Base-by-base conservation (phyloP, 2,888 invertebrate genomes). In the Coleophora deauratella region DNA sequence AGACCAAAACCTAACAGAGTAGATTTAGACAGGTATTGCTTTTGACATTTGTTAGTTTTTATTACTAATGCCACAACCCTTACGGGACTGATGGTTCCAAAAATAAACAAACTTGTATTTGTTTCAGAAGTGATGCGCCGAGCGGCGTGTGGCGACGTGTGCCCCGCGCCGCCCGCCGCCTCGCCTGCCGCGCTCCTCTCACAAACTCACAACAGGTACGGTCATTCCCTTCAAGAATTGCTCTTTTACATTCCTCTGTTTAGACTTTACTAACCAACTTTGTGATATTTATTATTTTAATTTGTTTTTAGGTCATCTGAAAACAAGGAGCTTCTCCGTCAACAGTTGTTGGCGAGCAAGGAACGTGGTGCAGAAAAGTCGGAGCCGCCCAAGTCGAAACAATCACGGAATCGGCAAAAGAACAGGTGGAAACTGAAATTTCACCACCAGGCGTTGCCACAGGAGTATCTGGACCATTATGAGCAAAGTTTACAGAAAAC, bases 391-490 rank as follows among this genome's bases (percentile, higher is more conserved):
- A 75, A 75, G 45, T 66, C 62, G 38, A 81, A 80, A 52, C 77
- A 68, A 51, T 62, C 65, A 28, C 68, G 86, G 31, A 78, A 62
- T 56, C 77, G 90, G n/a, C 86, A 90, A 61, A 89, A 89, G 69
- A 90, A 91, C 35, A 78, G 91, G 54, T 89, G 92, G 87, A 93
- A 93, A 68, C 81, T 93, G 38, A 91, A 93, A 64, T 93, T 93
- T 66, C 93, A 93, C 58, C 93, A 93, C 64, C 93, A 93, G 66
- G 93, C 93, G 0, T 66, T 93, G 41, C 93, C 93, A 0, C 90
- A 92, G 11, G 93, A 93, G 64, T 93, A 93, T 62, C 86, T 93
- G 40, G 92, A 92, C 57, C 93, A 93, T 62, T 93, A 93, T 79
- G 92, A 93, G 68, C 91, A 92, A 39, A 89, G 91, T 6, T 75